Percentiles rank a stretch among this genome's conserved stretches.
Conservation (phyloP, 2,888 invertebrate genomes). For the Smittia aterrima region DNA sequence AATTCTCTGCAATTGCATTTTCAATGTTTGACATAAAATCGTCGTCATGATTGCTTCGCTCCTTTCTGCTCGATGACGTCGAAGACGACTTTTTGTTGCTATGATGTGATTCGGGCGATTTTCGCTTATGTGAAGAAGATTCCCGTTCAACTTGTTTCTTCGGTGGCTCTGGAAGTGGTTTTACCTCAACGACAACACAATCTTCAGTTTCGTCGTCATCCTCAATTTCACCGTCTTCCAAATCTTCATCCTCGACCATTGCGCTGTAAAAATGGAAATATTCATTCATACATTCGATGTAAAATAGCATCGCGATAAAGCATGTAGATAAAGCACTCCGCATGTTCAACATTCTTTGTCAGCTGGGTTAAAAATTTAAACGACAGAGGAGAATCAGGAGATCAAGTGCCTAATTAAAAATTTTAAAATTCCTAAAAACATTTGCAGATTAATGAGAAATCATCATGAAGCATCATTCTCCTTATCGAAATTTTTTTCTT, state of each 20-base stretch:
- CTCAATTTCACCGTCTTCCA: conserved; percentile 87
- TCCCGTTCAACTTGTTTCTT: conserved; percentile 44
- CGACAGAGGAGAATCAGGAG: neutral
- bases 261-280: neutral
- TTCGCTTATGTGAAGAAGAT: conserved; percentile 43
- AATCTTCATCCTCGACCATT: conserved; percentile 58
- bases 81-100: neutral
- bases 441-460: too few species aligned
- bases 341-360: neutral
- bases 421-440: neutral
- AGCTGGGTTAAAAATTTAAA: neutral
- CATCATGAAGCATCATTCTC: neutral
- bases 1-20: conserved; percentile 71
- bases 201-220: conserved; percentile 59
- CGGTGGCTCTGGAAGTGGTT: neutral
- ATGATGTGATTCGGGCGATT: neutral
- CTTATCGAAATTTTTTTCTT: neutral
- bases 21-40: conserved; percentile 79
- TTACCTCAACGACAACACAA: conserved; percentile 47
- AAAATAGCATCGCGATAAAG: neutral
- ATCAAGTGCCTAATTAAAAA: neutral
- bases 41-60: conserved; percentile 51
- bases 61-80: conserved; percentile 44
- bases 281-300: conserved; percentile 31
- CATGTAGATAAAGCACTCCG: neutral